phyloP scores from a whole-genome alignment of 2,888 invertebrate genomes.

The Eupithecia insigniata region DNA sequence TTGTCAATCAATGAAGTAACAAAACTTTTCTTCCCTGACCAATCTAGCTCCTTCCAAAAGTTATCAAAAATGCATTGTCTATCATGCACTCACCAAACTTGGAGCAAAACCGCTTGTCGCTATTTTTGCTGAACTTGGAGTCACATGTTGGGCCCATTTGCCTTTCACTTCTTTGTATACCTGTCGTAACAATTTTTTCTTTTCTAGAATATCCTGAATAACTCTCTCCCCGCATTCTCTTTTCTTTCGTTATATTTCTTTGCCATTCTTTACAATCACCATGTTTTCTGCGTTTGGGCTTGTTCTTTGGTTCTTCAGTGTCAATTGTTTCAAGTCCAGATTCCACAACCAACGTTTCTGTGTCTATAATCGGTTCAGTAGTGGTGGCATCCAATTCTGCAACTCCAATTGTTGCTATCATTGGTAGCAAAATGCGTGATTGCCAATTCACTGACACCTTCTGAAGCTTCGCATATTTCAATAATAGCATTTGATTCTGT shows the following conservation, averaged over 20 bases:
- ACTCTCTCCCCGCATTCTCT: constrained; percentile 26
- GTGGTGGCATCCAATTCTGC: constrained; percentile 23
- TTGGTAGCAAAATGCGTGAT: constrained; percentile 24
- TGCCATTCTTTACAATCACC: constrained; percentile 22
- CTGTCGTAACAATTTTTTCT: constrained; percentile 23
- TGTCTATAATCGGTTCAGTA: constrained; percentile 23
- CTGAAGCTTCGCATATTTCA: constrained; percentile 19
- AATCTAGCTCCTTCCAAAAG: constrained; percentile 30
- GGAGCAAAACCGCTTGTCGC: constrained; percentile 26
- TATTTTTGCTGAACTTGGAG: constrained; percentile 20
- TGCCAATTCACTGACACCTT: constrained; percentile 23
- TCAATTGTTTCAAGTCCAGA: constrained; percentile 17
- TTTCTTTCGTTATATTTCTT: constrained; percentile 25
- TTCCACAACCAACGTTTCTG: constrained; percentile 23
- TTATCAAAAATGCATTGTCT: constrained; percentile 29
- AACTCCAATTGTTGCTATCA: constrained; percentile 22
- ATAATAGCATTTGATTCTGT: constrained; percentile 18
- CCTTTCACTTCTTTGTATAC: constrained; percentile 24
- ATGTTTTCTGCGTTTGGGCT: constrained; percentile 25
- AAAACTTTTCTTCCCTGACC: constrained; percentile 29
- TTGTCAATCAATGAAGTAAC: constrained; percentile 27
- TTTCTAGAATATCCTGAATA: constrained; percentile 25
- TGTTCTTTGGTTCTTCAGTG: constrained; percentile 15
- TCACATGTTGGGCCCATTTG: constrained; percentile 28
- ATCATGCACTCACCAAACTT: constrained; percentile 23